These are phyloP conservation scores for Elegia similella DNA, from an alignment of 2,888 invertebrate species.

Conservation along the genomic window DNA sequence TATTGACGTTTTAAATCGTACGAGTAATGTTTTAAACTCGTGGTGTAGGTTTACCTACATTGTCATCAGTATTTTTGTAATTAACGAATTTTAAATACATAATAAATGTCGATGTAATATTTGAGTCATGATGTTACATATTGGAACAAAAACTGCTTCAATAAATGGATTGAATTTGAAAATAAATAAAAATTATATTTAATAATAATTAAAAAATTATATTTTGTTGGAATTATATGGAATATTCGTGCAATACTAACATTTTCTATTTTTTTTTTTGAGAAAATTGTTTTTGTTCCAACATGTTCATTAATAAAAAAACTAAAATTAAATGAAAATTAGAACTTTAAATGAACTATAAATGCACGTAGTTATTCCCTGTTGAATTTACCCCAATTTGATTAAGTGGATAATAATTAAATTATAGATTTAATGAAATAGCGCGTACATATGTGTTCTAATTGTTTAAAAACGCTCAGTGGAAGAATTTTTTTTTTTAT, in stretches of 20 bases:
- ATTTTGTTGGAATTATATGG: too few species aligned
- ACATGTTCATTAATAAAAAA: conserved; percentile 2
- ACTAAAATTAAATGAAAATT: conserved; percentile 19
- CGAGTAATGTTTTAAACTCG: conserved; percentile 25
- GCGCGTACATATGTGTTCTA: conserved; percentile 23
- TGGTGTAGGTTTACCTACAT: conserved; percentile 51
- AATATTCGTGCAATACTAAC: too few species aligned
- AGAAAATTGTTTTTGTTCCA: neutral
- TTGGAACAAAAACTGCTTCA: neutral
- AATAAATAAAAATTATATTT: neutral
- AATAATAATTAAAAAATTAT: too few species aligned
- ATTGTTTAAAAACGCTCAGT: conserved; percentile 36
- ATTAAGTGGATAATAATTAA: conserved; percentile 20
- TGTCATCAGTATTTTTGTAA: conserved; percentile 57
- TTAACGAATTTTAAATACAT: conserved; percentile 32
- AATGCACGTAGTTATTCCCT: conserved; percentile 26
- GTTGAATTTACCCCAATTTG: conserved; percentile 27
- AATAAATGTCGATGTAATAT: conserved; percentile 6
- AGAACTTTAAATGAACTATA: conserved; percentile 10
- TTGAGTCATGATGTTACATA: neutral
- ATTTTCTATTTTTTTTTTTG: too few species aligned
- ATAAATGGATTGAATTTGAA: neutral
- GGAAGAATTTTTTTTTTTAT: conserved; percentile 41
- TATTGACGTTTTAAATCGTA: conserved; percentile 30
- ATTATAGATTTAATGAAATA: conserved; percentile 10